Evolutionary conservation across 1,140 invertebrate species (phyloP), one percentile per base, ranked within the genome.

Genomic region (Drosophila sechellia): DNA sequence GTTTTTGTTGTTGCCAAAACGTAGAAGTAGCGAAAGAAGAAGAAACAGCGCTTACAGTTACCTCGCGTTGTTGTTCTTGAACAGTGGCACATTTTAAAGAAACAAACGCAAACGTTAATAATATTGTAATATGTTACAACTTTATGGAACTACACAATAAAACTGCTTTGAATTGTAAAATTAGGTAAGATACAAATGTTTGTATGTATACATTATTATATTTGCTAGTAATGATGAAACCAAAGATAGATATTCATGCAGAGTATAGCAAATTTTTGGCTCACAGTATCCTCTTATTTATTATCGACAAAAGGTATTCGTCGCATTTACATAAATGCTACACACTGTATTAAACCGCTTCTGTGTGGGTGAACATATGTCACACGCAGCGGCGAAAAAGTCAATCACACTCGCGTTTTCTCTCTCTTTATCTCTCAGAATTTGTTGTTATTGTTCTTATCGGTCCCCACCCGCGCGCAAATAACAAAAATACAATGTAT

Each of bases 1-100:
- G 83, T 87, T 87, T 86, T 87, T 87, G 83, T 87, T 87, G 87
- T 87, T 87, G 84, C 71, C 79, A 72, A 87, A 87, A 66, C 55
- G 34, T 22, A 61, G 60, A 75, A 50, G 49, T 39, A 63, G 58
- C 35, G 78, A 65, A 46, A 61, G 81, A 59, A 79, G 79, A 71
- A 81, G 48, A 64, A 17, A 25, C 37, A 74, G 50, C 80, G 65
- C 79, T 72, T 86, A 85, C 81, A 77, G 73, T 85, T 77, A 79
- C 57, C 65, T 77, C 40, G 55, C 35, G 27, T 69, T 70, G 45
- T 49, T 63, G 43, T 66, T 64, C 60, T 64, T 50, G 57, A 27
- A 61, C 49, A 72, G 69, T 73, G 45, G 57, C 10, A 40, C 25
- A 4, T 27, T 5, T 27, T 27, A 27, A 27, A 22, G 13, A 11